Conservation (phyloP, 1,140 invertebrate genomes). For the Atta cephalotes region DNA sequence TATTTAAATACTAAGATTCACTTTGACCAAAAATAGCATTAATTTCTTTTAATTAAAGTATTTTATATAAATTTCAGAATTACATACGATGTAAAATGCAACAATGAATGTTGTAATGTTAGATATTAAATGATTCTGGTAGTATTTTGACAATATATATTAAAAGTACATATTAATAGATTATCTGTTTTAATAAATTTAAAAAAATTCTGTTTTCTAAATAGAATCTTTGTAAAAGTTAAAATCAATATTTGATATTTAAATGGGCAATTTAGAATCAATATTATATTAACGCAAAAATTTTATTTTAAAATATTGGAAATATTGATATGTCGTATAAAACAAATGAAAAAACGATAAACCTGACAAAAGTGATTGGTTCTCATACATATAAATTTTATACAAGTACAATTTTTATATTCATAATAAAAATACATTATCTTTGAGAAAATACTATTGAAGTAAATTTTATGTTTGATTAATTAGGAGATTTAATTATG, state of each 20-base stretch:
- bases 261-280: not conserved
- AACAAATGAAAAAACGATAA: not conserved
- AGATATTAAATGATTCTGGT: not conserved
- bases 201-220: not conserved
- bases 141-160: not conserved
- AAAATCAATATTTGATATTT: slow-evolving; percentile 13
- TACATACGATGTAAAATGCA: not conserved
- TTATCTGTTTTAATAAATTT: not conserved
- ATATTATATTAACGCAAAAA: slow-evolving; percentile 2
- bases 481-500: not conserved
- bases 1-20: too few relatives aligned
- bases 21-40: too few relatives aligned
- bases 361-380: not conserved
- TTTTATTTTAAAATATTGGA: slow-evolving; percentile 8
- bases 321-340: not conserved
- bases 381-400: slow-evolving; percentile 6
- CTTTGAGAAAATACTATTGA: not conserved
- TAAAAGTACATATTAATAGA: not conserved
- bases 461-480: not conserved
- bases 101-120: not conserved
- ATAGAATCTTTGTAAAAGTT: not conserved
- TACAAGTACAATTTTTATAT: slow-evolving; percentile 11
- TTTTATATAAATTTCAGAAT: not conserved
- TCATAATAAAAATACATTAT: not conserved
- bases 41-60: too few relatives aligned